A percentile compares a stretch with the other conserved stretches of the same genome.
phyloP scores from a whole-genome alignment of 1,140 invertebrate genomes.

The Ruditapes philippinarum region DNA sequence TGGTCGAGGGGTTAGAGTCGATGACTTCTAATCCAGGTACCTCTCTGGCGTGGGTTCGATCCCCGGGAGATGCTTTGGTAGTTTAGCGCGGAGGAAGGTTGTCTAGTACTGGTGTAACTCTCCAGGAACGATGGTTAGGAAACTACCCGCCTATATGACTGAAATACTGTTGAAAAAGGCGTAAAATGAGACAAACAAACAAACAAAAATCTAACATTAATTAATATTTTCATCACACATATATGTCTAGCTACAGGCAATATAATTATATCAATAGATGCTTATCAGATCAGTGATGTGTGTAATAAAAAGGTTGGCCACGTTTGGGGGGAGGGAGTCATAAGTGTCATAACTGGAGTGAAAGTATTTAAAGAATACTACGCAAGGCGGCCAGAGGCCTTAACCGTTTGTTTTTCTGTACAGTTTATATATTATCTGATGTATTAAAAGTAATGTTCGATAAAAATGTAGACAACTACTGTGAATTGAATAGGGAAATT shows the following conservation, averaged over 20 bases:
- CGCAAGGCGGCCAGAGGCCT: background rate
- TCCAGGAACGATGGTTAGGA: too few relatives aligned
- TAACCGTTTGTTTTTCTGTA: conserved; percentile 12
- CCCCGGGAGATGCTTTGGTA: too few relatives aligned
- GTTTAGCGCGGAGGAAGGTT: too few relatives aligned
- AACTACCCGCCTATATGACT: too few relatives aligned
- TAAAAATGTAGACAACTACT: background rate
- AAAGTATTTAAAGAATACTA: background rate
- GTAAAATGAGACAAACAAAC: background rate
- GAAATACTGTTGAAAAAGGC: too few relatives aligned
- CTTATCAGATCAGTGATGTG: background rate
- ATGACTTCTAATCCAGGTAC: too few relatives aligned
- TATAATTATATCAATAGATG: background rate
- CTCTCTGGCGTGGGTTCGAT: too few relatives aligned
- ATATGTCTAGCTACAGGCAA: background rate
- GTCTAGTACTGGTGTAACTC: too few relatives aligned
- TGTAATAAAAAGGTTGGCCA: too few relatives aligned
- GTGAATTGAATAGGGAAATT: background rate
- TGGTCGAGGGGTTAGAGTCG: too few relatives aligned
- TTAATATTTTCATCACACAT: background rate
- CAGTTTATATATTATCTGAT: background rate
- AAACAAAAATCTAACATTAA: background rate
- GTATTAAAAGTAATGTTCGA: background rate
- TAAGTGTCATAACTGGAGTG: background rate
- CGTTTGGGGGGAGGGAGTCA: too few relatives aligned